A percentile compares a stretch with the other conserved stretches of the same genome.
Evolutionary conservation across 2,888 invertebrate genomes (phyloP).

Genomic region (Ormyrus pomaceus): DNA sequence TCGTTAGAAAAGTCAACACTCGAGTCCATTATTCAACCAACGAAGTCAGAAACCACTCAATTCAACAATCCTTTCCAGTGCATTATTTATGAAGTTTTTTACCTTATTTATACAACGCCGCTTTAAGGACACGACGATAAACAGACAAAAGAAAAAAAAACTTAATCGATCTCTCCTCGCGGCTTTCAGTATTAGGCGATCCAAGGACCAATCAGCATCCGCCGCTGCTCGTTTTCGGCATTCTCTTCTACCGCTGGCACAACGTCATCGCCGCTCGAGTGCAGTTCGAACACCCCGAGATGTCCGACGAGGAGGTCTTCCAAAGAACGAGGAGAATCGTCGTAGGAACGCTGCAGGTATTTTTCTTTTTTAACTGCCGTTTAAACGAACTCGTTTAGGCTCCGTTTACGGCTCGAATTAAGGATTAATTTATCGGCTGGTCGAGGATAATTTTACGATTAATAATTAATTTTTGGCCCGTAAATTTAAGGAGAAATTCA

Average conservation of each 20-base stretch:
- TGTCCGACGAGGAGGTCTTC: constrained; percentile 96
- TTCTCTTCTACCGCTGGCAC: constrained; percentile 97
- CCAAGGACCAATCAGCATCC: constrained; percentile 98
- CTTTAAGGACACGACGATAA: too few species aligned
- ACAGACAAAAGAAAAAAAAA: too few species aligned
- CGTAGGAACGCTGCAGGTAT: constrained; percentile 93
- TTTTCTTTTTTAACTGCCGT: background rate
- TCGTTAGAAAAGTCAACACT: constrained; percentile 34
- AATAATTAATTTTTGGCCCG: too few species aligned
- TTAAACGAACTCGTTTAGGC: too few species aligned
- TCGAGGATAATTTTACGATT: too few species aligned
- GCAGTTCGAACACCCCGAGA: constrained; percentile 86
- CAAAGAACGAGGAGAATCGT: constrained; percentile 93
- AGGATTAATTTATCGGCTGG: too few species aligned
- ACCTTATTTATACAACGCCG: too few species aligned
- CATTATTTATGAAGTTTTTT: too few species aligned
- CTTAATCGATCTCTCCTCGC: too few species aligned
- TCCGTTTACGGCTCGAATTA: too few species aligned
- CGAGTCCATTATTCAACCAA: constrained; percentile 13
- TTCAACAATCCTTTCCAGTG: constrained; percentile 41
- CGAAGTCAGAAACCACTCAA: constrained; percentile 17
- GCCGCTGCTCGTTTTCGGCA: constrained; percentile 93
- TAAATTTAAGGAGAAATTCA: too few species aligned
- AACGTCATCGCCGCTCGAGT: constrained; percentile 91
- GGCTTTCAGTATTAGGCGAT: constrained; percentile 90